Base-by-base conservation (phyloP, 2,888 invertebrate genomes). In the Platypus cylindrus region DNA sequence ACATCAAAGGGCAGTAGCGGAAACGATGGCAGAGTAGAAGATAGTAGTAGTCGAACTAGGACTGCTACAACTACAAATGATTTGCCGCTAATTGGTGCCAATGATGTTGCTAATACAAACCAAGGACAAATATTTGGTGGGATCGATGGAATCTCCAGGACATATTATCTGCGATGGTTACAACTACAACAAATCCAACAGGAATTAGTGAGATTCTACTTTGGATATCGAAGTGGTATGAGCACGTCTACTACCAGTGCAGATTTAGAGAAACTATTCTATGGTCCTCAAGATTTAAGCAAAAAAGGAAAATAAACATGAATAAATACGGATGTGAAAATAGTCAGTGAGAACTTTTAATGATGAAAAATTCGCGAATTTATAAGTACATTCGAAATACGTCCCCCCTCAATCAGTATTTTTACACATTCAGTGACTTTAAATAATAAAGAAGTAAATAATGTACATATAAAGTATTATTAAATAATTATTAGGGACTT, bases 91-190 rank as follows among this genome's bases (percentile, higher is more conserved):
- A 7, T 17, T 11, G 24, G 25, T 8, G 30, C 30, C 23, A 7
- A 29, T 26, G 20, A n/a, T 9, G 34, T 28, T 22, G 7, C 28
- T 3, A 11, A 18, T 15, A 29, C 23, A 30, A 25, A 22, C 12
- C 25, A 17, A 5, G 26, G 17, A n/a, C 12, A 29, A 23, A n/a
- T n/a, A n/a, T n/a, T n/a, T n/a, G 32, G 24, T 22, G 36, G 36
- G 16, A 27, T 36, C 18, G 29, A 37, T 8, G 38, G 38, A 32
- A 30, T 41, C 14, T 41, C 41, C 11, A 30, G 41, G 17, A 36
- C 41, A 22, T 41, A 41, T 18, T 27, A n/a, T n/a, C 15, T 41
- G 38, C 41, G 38, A 18, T 41, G 41, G 41, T 30, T 41, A 30
- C 39, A 42, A 20, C 25, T 39, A 14, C 42, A 42, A 26, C 42